phyloP scores from a whole-genome alignment of 2,888 invertebrate species.

The Osmoderma eremita region DNA sequence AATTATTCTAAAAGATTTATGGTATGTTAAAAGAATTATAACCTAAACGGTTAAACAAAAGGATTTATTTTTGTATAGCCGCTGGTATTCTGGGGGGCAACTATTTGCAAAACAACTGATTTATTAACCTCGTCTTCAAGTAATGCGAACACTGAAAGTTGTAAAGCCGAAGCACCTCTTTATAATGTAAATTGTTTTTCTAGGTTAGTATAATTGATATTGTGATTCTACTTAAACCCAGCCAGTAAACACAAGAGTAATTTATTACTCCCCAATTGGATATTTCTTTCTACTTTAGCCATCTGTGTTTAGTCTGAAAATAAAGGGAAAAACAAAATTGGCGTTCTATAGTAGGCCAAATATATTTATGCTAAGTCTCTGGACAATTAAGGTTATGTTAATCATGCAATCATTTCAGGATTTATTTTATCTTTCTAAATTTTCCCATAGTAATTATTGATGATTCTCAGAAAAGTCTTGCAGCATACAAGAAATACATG shows the following conservation, averaged over 20 bases:
- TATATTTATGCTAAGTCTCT: no score
- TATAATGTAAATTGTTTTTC: slow-evolving; percentile 23
- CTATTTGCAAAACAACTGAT: slow-evolving; percentile 11
- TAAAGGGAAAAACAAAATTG: slow-evolving; percentile 15
- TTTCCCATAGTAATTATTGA: no score
- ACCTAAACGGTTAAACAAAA: slow-evolving; percentile 27
- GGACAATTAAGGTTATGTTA: slow-evolving; percentile 2
- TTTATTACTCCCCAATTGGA: not conserved
- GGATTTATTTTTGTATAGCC: slow-evolving; percentile 11
- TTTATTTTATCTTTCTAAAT: no score
- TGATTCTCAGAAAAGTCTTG: no score
- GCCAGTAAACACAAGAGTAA: not conserved
- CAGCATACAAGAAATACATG: no score
- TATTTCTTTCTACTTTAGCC: slow-evolving; percentile 12
- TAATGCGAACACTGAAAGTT: not conserved
- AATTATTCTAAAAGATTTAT: slow-evolving; percentile 16
- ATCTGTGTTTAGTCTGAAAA: slow-evolving; percentile 27
- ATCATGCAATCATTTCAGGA: no score
- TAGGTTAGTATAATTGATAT: slow-evolving; percentile 21
- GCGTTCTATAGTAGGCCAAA: no score
- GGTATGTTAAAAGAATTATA: slow-evolving; percentile 24
- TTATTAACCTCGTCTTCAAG: slow-evolving; percentile 23
- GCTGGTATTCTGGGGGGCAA: not conserved
- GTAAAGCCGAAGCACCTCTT: not conserved
- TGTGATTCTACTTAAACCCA: slow-evolving; percentile 1